phyloP scores from a whole-genome alignment of 2,113 vertebrate species.

The Ochotona curzoniae region DNA sequence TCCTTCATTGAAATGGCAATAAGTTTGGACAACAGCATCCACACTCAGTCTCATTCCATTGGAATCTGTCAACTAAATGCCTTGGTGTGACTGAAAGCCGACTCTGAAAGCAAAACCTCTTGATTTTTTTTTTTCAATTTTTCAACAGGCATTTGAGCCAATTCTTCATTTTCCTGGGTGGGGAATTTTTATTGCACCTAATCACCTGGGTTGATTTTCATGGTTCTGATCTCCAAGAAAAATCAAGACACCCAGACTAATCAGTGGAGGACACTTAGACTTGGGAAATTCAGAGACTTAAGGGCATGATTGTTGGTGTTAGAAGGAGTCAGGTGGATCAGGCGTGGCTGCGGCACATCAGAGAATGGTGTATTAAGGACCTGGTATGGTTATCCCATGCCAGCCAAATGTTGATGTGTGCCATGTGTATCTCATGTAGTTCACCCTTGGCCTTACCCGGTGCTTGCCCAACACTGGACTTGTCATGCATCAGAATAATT shows the following conservation, averaged over 20 bases:
- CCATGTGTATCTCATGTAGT: background rate
- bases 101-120: background rate
- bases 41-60: background rate
- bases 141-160: too few relatives aligned
- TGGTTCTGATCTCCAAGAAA: background rate
- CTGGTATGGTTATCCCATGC: fast-evolving
- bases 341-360: fast-evolving
- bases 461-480: background rate
- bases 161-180: background rate
- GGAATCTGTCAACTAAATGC: background rate
- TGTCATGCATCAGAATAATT: background rate
- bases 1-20: background rate
- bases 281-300: background rate
- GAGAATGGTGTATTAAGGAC: background rate
- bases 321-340: background rate
- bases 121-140: too few relatives aligned
- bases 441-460: background rate
- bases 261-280: background rate
- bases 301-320: background rate
- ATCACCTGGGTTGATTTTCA: background rate
- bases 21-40: background rate
- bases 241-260: background rate
- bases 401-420: fast-evolving
- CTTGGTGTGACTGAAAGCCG: background rate
- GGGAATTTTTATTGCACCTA: background rate